Percentiles rank a stretch among this genome's conserved stretches.
These are phyloP conservation scores for Chelon labrosus DNA, from an alignment of 2,797 vertebrate genomes.

Conservation along the genomic window DNA sequence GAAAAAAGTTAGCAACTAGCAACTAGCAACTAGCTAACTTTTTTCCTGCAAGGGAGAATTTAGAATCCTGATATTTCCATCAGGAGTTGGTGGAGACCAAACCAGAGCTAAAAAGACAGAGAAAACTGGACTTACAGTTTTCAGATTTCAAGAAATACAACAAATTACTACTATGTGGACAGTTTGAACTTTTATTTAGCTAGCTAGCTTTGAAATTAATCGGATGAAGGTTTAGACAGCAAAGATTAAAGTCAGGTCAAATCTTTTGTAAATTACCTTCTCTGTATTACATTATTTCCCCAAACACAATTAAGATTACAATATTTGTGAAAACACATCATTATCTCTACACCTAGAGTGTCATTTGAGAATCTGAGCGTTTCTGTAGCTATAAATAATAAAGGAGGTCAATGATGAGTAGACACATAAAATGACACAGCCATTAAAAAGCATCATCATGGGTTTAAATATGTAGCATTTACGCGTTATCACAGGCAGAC, in stretches of 20 bases:
- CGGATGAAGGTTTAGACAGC: no score
- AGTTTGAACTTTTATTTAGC: not conserved
- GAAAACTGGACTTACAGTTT: constrained; percentile 1
- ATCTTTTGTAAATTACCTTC: not conserved
- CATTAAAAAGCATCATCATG: not conserved
- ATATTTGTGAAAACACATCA: not conserved
- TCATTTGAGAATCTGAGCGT: constrained; percentile 2
- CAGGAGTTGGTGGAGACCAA: not conserved
- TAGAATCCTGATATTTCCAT: no score
- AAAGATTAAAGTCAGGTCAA: no score
- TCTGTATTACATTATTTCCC: not conserved
- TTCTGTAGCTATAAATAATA: constrained; percentile 14
- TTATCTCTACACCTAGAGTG: not conserved
- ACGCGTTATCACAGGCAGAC: constrained; percentile 2
- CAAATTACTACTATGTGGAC: not conserved
- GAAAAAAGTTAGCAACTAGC: not conserved
- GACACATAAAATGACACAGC: constrained; percentile 11
- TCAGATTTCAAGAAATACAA: constrained; percentile 2
- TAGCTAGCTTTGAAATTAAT: no score
- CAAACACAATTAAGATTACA: not conserved
- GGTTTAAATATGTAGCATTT: constrained; percentile 9
- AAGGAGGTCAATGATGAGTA: not conserved
- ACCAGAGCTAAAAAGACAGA: constrained; percentile 8
- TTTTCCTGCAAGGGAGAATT: not conserved
- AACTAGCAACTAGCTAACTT: not conserved